These are phyloP conservation scores for Tuta absoluta DNA, from an alignment of 2,888 invertebrate genomes.

Conservation along the genomic window DNA sequence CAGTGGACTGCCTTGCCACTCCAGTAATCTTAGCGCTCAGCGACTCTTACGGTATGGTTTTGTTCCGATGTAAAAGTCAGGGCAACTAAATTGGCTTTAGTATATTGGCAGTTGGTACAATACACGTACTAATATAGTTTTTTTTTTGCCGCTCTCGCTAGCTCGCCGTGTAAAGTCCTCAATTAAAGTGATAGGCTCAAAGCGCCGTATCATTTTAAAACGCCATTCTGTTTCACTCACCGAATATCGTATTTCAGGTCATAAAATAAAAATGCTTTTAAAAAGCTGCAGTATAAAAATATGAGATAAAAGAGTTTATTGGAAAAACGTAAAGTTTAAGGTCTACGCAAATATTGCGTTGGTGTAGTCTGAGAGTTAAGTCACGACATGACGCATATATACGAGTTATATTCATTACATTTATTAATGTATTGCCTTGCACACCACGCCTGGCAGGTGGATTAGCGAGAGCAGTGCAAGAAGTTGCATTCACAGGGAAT, in stretches of 20 bases:
- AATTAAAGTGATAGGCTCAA: background rate
- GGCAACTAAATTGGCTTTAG: background rate
- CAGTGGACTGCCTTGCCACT: too few relatives aligned
- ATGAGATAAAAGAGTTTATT: slow-evolving; percentile 45
- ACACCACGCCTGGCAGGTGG: too few relatives aligned
- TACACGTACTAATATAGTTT: too few relatives aligned
- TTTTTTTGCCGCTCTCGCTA: background rate
- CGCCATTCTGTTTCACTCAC: background rate
- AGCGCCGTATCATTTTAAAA: slow-evolving; percentile 1
- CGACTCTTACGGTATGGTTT: too few relatives aligned
- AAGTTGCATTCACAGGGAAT: too few relatives aligned
- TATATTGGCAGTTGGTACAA: background rate
- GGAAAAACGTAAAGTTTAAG: slow-evolving; percentile 46
- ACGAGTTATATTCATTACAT: too few relatives aligned
- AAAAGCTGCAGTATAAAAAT: slow-evolving; percentile 29
- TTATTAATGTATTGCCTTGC: too few relatives aligned
- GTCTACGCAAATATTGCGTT: slow-evolving; percentile 39
- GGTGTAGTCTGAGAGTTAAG: background rate
- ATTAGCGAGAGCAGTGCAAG: too few relatives aligned
- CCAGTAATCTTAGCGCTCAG: too few relatives aligned
- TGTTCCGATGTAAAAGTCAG: too few relatives aligned
- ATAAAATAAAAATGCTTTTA: slow-evolving; percentile 26
- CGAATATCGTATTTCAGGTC: background rate
- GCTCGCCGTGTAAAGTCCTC: background rate
- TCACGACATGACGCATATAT: too few relatives aligned